Conservation (phyloP, 2,113 vertebrate genomes). For the Clarias batrachus region DNA sequence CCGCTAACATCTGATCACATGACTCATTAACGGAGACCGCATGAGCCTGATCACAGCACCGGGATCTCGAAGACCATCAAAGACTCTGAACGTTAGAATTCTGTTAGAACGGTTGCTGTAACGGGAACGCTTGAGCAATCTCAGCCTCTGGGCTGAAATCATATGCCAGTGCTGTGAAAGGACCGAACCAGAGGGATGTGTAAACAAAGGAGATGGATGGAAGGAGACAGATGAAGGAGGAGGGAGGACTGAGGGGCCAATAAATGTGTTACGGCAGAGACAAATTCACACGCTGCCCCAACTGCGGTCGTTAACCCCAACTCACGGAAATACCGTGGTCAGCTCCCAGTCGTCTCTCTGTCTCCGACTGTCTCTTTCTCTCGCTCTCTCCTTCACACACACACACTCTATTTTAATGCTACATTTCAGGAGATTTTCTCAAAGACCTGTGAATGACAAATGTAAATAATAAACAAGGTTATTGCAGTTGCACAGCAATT, state of each 20-base stretch:
- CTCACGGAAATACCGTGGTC: constrained; percentile 4
- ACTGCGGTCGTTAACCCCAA: constrained; percentile 42
- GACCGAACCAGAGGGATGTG: constrained; percentile 36
- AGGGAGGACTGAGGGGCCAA: constrained; percentile 24
- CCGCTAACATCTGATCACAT: background rate
- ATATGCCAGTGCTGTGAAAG: constrained; percentile 26
- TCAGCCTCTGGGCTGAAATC: constrained; percentile 33
- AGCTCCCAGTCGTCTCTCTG: constrained; percentile 13
- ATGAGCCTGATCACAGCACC: background rate
- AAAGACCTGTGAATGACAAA: background rate
- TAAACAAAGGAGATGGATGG: constrained; percentile 37
- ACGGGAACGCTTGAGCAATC: constrained; percentile 29
- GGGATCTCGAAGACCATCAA: background rate
- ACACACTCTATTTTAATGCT: background rate
- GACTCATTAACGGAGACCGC: background rate
- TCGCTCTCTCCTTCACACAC: background rate
- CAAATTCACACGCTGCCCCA: constrained; percentile 39
- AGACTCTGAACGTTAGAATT: background rate
- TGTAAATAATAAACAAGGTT: background rate
- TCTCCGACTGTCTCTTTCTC: constrained; percentile 11
- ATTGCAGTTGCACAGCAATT: background rate
- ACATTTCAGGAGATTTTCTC: background rate
- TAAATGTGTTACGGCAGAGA: constrained; percentile 39
- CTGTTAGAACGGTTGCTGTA: constrained; percentile 3
- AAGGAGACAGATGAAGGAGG: constrained; percentile 30